Conservation (phyloP, 2,888 invertebrate genomes). For the Apotomis turbidana region DNA sequence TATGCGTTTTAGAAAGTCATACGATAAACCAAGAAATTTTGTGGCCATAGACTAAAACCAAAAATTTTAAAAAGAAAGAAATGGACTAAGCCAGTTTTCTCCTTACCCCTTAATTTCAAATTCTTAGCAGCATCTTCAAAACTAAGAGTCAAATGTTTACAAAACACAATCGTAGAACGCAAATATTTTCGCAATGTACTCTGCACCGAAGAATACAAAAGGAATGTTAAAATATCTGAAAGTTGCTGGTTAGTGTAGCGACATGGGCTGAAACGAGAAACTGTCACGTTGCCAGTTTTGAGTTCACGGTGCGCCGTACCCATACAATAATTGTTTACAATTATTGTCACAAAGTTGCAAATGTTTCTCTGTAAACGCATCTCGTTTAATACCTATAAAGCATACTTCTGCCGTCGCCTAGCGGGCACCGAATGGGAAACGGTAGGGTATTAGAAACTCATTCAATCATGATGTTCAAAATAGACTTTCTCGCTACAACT, state of each 20-base stretch:
- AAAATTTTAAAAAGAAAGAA: no score
- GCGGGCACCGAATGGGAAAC: slow-evolving; percentile 8
- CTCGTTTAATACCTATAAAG: slow-evolving; percentile 20
- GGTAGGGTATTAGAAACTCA: slow-evolving; percentile 32
- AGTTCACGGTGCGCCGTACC: slow-evolving; percentile 21
- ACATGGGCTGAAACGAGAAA: slow-evolving; percentile 19
- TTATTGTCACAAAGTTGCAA: slow-evolving; percentile 42
- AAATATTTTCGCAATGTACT: neutral
- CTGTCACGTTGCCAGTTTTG: slow-evolving; percentile 39
- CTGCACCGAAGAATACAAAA: slow-evolving; percentile 1
- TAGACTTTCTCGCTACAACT: slow-evolving; percentile 35
- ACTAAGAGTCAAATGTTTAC: neutral
- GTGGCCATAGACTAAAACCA: no score
- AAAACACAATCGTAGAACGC: neutral
- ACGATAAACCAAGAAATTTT: no score
- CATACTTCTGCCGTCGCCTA: slow-evolving; percentile 7
- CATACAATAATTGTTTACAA: slow-evolving; percentile 41
- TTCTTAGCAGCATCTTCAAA: neutral
- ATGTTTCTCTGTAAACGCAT: slow-evolving; percentile 37
- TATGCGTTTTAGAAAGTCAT: no score
- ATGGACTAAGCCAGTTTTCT: no score
- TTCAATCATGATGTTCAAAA: slow-evolving; percentile 39
- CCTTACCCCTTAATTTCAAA: neutral
- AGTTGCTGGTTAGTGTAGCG: slow-evolving; percentile 15
- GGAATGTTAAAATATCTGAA: slow-evolving; percentile 15